These are phyloP conservation scores for Geodia barretti DNA, from an alignment of 37 sponge, comb jelly and placozoan genomes.

Conservation along the genomic window DNA sequence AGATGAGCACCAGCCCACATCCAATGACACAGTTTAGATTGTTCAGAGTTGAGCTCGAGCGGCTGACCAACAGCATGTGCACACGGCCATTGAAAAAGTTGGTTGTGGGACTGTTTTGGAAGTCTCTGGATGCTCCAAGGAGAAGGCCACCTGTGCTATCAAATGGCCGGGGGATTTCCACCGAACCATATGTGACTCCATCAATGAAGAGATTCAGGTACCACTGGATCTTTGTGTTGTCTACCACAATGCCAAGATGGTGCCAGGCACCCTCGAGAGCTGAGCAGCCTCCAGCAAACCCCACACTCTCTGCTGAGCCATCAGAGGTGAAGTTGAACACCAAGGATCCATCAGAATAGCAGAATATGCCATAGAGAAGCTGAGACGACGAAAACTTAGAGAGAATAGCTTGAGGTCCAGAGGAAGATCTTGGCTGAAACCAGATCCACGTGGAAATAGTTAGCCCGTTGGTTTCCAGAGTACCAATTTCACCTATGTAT, in stretches of 20 bases:
- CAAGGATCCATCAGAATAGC: slow-evolving; percentile 27
- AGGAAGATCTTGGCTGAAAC: slow-evolving; percentile 10
- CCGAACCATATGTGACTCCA: slow-evolving; percentile 10
- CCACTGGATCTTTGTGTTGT: slow-evolving; percentile 23
- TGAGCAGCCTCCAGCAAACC: slow-evolving; percentile 32
- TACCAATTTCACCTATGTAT: neutral
- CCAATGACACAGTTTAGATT: slow-evolving; percentile 74
- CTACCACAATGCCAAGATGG: slow-evolving; percentile 60
- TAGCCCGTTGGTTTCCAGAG: slow-evolving; percentile 11
- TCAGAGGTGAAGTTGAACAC: slow-evolving; percentile 29
- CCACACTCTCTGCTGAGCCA: slow-evolving; percentile 7
- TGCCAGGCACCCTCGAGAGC: slow-evolving; percentile 63
- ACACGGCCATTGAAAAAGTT: slow-evolving; percentile 78
- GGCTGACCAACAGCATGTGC: slow-evolving; percentile 33
- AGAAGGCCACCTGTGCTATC: slow-evolving; percentile 35
- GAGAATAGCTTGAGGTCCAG: slow-evolving; percentile 50
- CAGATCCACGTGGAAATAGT: slow-evolving; percentile 69
- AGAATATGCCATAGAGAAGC: slow-evolving; percentile 26
- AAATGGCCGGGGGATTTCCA: slow-evolving; percentile 4
- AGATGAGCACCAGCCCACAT: slow-evolving; percentile 71
- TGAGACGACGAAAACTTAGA: slow-evolving; percentile 19
- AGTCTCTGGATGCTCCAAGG: slow-evolving; percentile 36
- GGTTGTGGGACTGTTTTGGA: neutral
- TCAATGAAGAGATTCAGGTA: slow-evolving; percentile 50
- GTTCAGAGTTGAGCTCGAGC: slow-evolving; percentile 6